Conservation (phyloP, 2,113 vertebrate genomes). For the Miniopterus natalensis region DNA sequence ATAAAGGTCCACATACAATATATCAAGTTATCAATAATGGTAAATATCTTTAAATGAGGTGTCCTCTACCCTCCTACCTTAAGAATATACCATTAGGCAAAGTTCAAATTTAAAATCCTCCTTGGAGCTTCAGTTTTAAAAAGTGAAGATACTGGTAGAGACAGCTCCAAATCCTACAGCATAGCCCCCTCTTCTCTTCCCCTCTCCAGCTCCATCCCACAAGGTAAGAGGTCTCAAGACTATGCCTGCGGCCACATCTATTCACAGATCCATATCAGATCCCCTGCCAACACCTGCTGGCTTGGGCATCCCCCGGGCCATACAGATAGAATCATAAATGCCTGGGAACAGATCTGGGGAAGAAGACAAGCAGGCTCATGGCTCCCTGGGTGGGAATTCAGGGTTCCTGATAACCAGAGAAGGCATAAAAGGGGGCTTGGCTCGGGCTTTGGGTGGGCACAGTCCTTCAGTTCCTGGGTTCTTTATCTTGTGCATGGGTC, state of each 20-base stretch:
- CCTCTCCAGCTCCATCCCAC: not conserved
- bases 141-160: not conserved
- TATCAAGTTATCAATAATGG: not conserved
- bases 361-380: not conserved
- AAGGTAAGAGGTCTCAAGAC: not conserved
- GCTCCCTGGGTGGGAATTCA: not conserved
- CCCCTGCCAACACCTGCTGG: not conserved
- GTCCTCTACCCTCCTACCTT: not conserved
- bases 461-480: not conserved
- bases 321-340: not conserved
- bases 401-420: not conserved
- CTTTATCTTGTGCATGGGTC: not conserved
- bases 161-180: not conserved
- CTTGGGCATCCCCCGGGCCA: not conserved
- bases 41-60: constrained; percentile 36
- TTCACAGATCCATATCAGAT: not conserved
- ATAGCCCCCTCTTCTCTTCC: not conserved
- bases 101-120: constrained; percentile 21
- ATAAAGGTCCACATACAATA: not conserved
- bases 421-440: not conserved
- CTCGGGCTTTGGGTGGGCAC: not conserved
- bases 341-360: not conserved
- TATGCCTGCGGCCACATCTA: not conserved
- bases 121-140: not conserved
- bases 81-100: not conserved